phyloP scores from a whole-genome alignment of 2,797 vertebrate species.

The Macrochelys suwanniensis region DNA sequence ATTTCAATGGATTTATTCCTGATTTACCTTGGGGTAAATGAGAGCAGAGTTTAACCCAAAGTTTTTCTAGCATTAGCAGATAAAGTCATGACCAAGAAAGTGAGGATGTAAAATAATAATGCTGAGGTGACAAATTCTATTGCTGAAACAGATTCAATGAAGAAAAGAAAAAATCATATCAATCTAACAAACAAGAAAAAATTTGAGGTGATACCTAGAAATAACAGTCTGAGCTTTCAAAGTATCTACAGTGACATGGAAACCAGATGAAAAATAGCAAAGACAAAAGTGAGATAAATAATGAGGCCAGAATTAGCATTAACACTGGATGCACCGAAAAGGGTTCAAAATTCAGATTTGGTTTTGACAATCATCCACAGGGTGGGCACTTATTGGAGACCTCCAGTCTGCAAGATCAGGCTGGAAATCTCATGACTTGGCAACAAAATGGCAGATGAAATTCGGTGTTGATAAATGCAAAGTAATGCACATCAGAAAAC shows the following conservation, averaged over 20 bases:
- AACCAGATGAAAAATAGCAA: conserved; percentile 1
- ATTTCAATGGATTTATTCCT: neutral
- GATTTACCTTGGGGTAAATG: neutral
- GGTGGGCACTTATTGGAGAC: rapidly evolving
- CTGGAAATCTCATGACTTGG: too few relatives aligned
- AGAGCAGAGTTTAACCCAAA: neutral
- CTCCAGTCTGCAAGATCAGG: too few relatives aligned
- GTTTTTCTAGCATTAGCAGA: neutral
- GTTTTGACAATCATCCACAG: neutral
- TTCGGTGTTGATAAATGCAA: too few relatives aligned
- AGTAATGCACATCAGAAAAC: too few relatives aligned
- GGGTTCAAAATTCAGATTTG: neutral
- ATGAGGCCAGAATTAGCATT: neutral
- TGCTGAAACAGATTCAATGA: neutral
- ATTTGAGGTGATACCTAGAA: conserved; percentile 24
- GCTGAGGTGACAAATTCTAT: too few relatives aligned
- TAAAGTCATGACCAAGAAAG: neutral
- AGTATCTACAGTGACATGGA: neutral
- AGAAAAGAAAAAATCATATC: conserved; percentile 22
- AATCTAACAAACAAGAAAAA: conserved; percentile 10
- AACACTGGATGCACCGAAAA: neutral
- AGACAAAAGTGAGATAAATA: neutral
- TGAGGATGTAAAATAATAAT: too few relatives aligned
- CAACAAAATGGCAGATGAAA: too few relatives aligned
- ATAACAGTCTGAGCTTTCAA: conserved; percentile 34